Evolutionary conservation across 1,140 invertebrate species (phyloP), one percentile per base, ranked within the genome.

Genomic region (Phenacoccus solenopsis): DNA sequence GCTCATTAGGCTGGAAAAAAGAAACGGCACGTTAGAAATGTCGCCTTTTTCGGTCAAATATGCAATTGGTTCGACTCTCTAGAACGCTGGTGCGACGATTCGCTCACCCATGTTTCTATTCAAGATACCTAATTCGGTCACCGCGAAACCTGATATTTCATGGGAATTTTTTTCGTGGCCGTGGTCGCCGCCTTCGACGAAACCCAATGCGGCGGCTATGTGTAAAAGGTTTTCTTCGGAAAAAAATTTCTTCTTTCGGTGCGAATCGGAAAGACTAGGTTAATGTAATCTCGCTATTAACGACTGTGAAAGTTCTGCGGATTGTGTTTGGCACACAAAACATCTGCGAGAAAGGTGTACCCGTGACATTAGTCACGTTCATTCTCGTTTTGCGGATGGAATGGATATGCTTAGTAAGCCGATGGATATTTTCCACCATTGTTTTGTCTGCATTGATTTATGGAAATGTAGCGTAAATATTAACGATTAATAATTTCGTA

Each of bases 1-100:
- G 72, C 82, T 84, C 82, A 83, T 84, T 16, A 49, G 25, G 22
- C 59, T 64, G 22, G 9, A 64, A 64, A 10, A 64, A 64, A 64
- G 20, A 25, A 64, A 64, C 22, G 13, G 12, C 10, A 9, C 25
- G 20, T 4, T n/a, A 16, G 38, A 49, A 16, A 49, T 49, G 13
- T 49, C 38, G 5, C 38, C 38, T 49, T 49, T 2, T n/a, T 16
- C 13, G 20, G 3, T 10, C 16, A 49, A 49, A 5, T 49, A 49
- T 49, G 38, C 38, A 49, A 49, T 49, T 4, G 13, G 30, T 49
- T 49, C 38, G 16, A 49, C 38, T 49, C 16, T 16, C 30, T 32
- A 32, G 30, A 7, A 32, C 30, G 13, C 13, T 7, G 30, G 30
- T 32, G 13, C 30, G 30, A 32, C 13, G 13, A 32, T 49, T 49